phyloP scores from a whole-genome alignment of 2,797 vertebrate species.

The Acropternis orthonyx region DNA sequence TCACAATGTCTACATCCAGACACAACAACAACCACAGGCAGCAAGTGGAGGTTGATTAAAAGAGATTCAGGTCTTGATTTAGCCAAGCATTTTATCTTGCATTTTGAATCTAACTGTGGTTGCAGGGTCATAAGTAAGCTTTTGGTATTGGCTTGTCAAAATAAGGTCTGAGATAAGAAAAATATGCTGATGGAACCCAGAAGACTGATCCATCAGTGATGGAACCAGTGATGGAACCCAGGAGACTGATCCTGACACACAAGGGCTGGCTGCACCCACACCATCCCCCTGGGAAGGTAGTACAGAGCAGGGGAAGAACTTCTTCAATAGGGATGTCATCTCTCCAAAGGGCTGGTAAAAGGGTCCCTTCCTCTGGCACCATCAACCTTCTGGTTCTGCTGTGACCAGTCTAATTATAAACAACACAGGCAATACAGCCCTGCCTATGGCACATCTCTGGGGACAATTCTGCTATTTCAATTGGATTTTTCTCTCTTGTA shows the following conservation, averaged over 20 bases:
- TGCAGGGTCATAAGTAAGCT: fast-evolving
- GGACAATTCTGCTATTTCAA: not conserved
- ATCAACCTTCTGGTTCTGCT: not conserved
- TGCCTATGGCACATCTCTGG: not conserved
- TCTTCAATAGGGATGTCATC: not conserved
- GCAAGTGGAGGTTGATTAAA: not conserved
- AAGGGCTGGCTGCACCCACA: not conserved
- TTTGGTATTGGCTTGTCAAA: not conserved
- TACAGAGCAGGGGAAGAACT: not conserved
- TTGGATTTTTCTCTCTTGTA: not conserved
- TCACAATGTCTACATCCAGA: not conserved
- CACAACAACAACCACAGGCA: not conserved
- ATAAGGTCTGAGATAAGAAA: not conserved
- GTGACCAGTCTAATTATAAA: not conserved
- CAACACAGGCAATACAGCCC: fast-evolving
- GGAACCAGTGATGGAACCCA: not conserved
- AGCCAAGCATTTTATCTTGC: not conserved
- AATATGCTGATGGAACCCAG: too few species aligned
- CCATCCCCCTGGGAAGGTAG: not conserved
- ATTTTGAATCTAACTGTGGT: not conserved
- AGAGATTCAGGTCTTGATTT: not conserved
- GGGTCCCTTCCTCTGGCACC: not conserved
- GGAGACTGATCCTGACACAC: not conserved
- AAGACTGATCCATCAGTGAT: not conserved
- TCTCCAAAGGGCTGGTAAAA: not conserved